Conservation (phyloP, 2,797 vertebrate species). For the Myripristis jacobus region DNA sequence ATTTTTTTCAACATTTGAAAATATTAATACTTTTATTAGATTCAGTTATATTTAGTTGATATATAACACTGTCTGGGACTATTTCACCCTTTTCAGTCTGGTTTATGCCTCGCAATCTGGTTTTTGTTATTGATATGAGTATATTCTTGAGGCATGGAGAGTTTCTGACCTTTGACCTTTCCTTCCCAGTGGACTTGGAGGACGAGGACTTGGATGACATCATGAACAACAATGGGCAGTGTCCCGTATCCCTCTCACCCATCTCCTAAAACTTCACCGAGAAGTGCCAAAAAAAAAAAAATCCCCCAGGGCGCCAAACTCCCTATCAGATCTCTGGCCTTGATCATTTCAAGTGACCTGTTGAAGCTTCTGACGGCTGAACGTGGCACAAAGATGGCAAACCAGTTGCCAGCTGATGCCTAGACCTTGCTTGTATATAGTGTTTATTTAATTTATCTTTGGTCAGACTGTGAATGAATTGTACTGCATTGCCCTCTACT, state of each 20-base stretch:
- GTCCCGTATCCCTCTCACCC: conserved; percentile 80
- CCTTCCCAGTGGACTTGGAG: conserved; percentile 81
- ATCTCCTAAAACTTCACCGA: conserved; percentile 78
- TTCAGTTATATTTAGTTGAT: no score
- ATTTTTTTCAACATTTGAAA: no score
- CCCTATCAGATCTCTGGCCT: conserved; percentile 58
- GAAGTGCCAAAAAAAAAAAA: conserved; percentile 78
- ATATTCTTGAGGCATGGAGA: not conserved
- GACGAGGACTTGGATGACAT: conserved; percentile 86
- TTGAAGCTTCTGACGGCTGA: conserved; percentile 60
- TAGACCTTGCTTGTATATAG: conserved; percentile 70
- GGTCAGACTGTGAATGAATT: conserved; percentile 74
- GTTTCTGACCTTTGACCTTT: conserved; percentile 21
- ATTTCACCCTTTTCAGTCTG: not conserved
- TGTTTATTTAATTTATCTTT: conserved; percentile 73
- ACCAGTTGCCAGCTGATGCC: conserved; percentile 51
- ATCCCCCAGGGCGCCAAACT: conserved; percentile 57
- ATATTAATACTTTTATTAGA: no score
- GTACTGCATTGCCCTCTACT: conserved; percentile 52
- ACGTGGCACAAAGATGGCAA: conserved; percentile 50
- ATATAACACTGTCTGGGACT: no score
- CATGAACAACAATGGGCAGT: conserved; percentile 86
- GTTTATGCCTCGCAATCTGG: no score
- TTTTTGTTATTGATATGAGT: not conserved
- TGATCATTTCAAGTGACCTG: conserved; percentile 63